A percentile compares a stretch with the other conserved stretches of the same genome.
phyloP scores from a whole-genome alignment of 2,797 vertebrate genomes.

The Macropodus opercularis region DNA sequence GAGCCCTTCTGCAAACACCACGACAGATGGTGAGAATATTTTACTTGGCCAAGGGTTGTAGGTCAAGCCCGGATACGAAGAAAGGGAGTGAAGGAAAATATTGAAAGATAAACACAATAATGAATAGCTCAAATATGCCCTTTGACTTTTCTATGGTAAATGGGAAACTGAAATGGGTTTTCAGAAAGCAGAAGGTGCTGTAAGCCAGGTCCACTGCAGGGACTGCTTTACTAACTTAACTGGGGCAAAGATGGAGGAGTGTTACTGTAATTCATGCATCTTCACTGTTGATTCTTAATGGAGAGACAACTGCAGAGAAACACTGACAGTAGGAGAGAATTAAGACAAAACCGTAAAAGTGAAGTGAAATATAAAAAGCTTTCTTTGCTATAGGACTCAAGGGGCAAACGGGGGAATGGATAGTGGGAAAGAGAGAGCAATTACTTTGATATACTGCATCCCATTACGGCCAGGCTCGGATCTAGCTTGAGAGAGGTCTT shows the following conservation, averaged over 20 bases:
- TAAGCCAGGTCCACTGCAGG: background rate
- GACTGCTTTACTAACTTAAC: slow-evolving; percentile 1
- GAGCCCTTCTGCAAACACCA: slow-evolving; percentile 29
- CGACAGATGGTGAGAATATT: slow-evolving; percentile 57
- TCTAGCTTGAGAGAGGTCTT: slow-evolving; percentile 8
- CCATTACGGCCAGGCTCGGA: slow-evolving; percentile 9
- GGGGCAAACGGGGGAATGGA: slow-evolving; percentile 9
- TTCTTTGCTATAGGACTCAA: slow-evolving; percentile 22
- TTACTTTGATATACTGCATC: slow-evolving; percentile 41
- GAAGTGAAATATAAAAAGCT: slow-evolving; percentile 23
- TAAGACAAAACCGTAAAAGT: slow-evolving; percentile 9
- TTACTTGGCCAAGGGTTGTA: slow-evolving; percentile 34
- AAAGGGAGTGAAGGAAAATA: slow-evolving; percentile 5
- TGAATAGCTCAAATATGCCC: slow-evolving; percentile 17
- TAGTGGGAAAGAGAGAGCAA: slow-evolving; percentile 12
- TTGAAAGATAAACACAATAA: slow-evolving; percentile 18
- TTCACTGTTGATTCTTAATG: slow-evolving; percentile 14
- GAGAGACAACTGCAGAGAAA: background rate
- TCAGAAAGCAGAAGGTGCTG: background rate
- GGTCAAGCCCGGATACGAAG: background rate
- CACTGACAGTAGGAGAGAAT: slow-evolving; percentile 1
- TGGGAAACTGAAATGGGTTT: background rate
- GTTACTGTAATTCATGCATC: slow-evolving; percentile 8
- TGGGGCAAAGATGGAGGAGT: background rate
- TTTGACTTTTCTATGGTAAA: background rate